Percentiles rank a stretch among this genome's conserved stretches.
Evolutionary conservation across 1,140 invertebrate genomes (phyloP).

Genomic region (Orchesella cincta): DNA sequence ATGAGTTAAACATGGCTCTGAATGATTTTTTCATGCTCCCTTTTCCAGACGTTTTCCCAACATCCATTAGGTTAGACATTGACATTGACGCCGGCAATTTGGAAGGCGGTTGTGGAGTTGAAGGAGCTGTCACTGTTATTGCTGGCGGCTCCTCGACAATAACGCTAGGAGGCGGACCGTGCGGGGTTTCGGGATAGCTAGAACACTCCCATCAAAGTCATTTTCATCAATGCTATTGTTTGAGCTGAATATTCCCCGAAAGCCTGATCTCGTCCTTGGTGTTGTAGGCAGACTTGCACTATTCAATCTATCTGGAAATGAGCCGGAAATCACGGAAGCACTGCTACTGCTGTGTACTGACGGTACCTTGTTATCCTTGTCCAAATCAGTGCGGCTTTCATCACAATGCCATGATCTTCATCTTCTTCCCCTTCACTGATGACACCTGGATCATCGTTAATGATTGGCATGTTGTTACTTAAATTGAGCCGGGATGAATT

Average conservation of each 20-base stretch:
- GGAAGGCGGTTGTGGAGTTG: not conserved
- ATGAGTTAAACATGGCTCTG: not conserved
- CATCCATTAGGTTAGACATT: constrained; percentile 2
- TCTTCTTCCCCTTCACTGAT: constrained; percentile 76
- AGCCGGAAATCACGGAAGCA: not conserved
- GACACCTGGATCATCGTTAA: constrained; percentile 78
- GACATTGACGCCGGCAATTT: not conserved
- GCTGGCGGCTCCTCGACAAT: constrained; percentile 2
- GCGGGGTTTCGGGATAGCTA: not conserved
- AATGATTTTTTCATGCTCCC: not conserved
- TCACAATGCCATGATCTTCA: constrained; percentile 77
- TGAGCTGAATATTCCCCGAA: not conserved
- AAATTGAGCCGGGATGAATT: not conserved
- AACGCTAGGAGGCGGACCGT: not conserved
- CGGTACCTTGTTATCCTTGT: too few relatives aligned
- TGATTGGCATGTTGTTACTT: constrained; percentile 1
- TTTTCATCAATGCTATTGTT: too few relatives aligned
- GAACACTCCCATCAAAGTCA: not conserved
- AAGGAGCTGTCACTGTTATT: not conserved
- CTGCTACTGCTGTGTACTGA: not conserved
- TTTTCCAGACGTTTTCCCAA: not conserved
- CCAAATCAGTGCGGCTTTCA: too few relatives aligned
- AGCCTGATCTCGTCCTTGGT: not conserved
- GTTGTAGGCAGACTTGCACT: not conserved
- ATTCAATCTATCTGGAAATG: not conserved